Percentiles rank a stretch among this genome's conserved stretches.
Conservation (phyloP, 2,888 invertebrate genomes). For the Andrena praecox region DNA sequence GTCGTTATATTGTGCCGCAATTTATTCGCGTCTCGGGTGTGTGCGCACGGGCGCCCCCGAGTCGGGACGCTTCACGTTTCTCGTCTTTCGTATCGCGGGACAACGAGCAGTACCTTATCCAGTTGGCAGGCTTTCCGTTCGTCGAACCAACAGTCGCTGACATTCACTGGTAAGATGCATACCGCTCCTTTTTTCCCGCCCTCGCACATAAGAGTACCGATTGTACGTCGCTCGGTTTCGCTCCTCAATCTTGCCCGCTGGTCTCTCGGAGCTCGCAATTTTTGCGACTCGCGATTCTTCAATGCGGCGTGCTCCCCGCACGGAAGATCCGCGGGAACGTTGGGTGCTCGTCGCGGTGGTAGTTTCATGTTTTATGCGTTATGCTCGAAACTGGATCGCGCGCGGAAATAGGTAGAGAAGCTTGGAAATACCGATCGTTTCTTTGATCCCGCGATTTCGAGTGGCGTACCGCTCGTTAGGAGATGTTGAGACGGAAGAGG, state of each 20-base stretch:
- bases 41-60: constrained; percentile 29
- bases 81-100: constrained; percentile 36
- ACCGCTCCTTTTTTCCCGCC: neutral
- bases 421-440: neutral
- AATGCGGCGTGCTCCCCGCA: neutral
- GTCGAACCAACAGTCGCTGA: constrained; percentile 5
- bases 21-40: constrained; percentile 16
- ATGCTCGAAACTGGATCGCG: neutral
- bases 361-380: neutral
- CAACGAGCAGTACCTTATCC: constrained; percentile 26
- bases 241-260: neutral
- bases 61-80: constrained; percentile 39
- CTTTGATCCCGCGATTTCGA: constrained; percentile 8
- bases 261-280: neutral
- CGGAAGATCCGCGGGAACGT: neutral
- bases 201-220: neutral
- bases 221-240: neutral
- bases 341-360: too few relatives aligned
- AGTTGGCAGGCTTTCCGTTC: constrained; percentile 45
- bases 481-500: neutral
- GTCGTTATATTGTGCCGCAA: constrained; percentile 27
- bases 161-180: neutral
- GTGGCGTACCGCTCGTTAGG: neutral
- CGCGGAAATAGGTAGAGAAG: too few relatives aligned
- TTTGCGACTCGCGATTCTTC: neutral